These are phyloP conservation scores for Eublepharis macularius DNA, from an alignment of 2,113 vertebrate genomes.

Conservation along the genomic window DNA sequence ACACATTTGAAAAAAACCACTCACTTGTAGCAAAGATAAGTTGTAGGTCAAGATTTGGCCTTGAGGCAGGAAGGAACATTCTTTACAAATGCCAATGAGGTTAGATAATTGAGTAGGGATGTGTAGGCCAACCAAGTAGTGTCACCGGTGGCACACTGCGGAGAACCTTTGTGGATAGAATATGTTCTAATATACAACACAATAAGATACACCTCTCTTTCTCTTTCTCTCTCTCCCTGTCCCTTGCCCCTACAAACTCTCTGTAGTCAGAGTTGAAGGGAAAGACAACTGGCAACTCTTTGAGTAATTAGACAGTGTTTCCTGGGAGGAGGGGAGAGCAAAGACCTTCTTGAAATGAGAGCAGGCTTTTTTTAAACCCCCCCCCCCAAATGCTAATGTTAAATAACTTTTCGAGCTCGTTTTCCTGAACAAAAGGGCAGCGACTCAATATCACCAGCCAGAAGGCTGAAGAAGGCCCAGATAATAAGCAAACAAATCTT, in stretches of 20 bases:
- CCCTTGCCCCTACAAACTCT: neutral
- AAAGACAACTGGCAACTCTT: neutral
- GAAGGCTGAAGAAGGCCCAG: too few species aligned
- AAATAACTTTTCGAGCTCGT: too few species aligned
- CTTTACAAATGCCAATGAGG: neutral
- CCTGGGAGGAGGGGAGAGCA: too few species aligned
- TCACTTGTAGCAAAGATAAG: neutral
- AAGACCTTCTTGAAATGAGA: too few species aligned
- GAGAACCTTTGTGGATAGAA: too few species aligned
- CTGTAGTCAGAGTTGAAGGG: neutral
- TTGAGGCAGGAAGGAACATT: neutral
- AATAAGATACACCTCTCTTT: neutral
- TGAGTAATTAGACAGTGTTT: neutral
- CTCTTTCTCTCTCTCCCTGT: neutral
- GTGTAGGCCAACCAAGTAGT: neutral
- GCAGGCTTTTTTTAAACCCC: too few species aligned
- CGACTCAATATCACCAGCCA: too few species aligned
- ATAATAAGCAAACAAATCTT: neutral
- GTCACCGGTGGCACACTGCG: neutral
- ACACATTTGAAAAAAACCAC: neutral
- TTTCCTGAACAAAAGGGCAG: too few species aligned
- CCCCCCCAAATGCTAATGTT: too few species aligned
- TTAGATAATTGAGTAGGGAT: neutral
- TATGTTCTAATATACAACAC: too few species aligned
- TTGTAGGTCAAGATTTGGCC: neutral